Conservation (phyloP, 2,888 invertebrate genomes). For the Hyles lineata region DNA sequence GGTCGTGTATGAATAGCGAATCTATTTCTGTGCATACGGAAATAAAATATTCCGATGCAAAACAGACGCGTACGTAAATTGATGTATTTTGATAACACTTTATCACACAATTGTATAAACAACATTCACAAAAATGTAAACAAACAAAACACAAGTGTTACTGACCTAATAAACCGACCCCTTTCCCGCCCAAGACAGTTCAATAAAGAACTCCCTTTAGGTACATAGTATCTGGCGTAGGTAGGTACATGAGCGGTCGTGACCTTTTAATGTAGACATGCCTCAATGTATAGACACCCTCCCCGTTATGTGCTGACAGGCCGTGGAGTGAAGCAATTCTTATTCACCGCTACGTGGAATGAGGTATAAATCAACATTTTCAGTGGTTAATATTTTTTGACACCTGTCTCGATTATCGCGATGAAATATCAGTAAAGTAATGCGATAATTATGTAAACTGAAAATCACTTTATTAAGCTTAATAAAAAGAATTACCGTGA, state of each 20-base stretch:
- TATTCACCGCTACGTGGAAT: conserved; percentile 53
- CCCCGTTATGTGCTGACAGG: conserved; percentile 60
- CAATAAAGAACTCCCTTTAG: conserved; percentile 83
- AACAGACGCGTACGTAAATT: background rate
- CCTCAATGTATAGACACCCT: conserved; percentile 62
- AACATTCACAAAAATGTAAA: conserved; percentile 60
- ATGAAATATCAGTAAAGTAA: background rate
- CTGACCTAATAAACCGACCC: conserved; percentile 83
- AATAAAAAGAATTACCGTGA: background rate
- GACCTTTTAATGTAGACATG: conserved; percentile 76
- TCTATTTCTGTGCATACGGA: background rate
- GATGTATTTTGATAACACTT: background rate
- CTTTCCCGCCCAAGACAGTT: conserved; percentile 78
- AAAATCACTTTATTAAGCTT: background rate
- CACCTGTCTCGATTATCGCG: conserved; percentile 1
- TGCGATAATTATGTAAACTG: background rate
- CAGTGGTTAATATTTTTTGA: conserved; percentile 9
- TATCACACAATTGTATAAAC: conserved; percentile 9
- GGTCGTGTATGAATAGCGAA: background rate
- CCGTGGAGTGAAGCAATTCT: conserved; percentile 59
- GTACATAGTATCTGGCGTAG: conserved; percentile 73
- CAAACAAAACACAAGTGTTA: conserved; percentile 77
- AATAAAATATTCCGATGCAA: background rate
- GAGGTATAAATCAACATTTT: conserved; percentile 39
- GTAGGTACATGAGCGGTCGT: conserved; percentile 71